These are phyloP conservation scores for Sebastes miniatus DNA, from an alignment of 2,797 vertebrate species.

Conservation along the genomic window DNA sequence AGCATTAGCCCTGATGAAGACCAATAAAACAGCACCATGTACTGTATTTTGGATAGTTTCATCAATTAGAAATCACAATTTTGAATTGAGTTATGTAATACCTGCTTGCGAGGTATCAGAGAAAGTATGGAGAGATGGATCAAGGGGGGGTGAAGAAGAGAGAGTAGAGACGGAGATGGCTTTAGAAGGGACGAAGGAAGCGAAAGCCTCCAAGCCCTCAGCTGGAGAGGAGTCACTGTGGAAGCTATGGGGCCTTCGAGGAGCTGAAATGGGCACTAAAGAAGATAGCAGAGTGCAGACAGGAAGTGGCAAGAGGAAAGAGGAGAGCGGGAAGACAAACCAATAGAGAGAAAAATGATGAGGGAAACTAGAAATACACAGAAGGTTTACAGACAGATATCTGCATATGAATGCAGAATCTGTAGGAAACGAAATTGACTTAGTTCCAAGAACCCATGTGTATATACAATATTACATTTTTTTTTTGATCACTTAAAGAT, in stretches of 20 bases:
- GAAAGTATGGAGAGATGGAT: conserved; percentile 35
- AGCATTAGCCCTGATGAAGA: not conserved
- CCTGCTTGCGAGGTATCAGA: conserved; percentile 54
- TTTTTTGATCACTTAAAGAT: not conserved
- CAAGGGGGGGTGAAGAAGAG: conserved; percentile 35
- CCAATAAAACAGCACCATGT: not conserved
- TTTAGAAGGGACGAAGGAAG: conserved; percentile 44
- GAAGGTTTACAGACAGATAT: not conserved
- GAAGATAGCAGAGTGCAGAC: not conserved
- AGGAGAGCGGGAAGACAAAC: not conserved
- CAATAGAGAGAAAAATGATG: not conserved
- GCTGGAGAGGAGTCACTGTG: conserved; percentile 43
- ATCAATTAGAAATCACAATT: not conserved
- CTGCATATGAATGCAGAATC: not conserved
- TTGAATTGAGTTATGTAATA: conserved; percentile 39
- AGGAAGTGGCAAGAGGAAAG: not conserved
- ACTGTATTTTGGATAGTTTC: not conserved
- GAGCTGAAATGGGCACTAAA: conserved; percentile 41
- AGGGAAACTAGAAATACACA: not conserved
- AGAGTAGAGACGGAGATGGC: conserved; percentile 36
- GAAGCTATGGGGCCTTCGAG: conserved; percentile 67
- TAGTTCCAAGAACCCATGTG: not conserved
- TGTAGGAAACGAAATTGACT: too few species aligned
- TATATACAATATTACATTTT: too few species aligned
- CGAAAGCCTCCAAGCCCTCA: conserved; percentile 39